phyloP scores from a whole-genome alignment of 2,113 vertebrate species.

The Leiothrix lutea region DNA sequence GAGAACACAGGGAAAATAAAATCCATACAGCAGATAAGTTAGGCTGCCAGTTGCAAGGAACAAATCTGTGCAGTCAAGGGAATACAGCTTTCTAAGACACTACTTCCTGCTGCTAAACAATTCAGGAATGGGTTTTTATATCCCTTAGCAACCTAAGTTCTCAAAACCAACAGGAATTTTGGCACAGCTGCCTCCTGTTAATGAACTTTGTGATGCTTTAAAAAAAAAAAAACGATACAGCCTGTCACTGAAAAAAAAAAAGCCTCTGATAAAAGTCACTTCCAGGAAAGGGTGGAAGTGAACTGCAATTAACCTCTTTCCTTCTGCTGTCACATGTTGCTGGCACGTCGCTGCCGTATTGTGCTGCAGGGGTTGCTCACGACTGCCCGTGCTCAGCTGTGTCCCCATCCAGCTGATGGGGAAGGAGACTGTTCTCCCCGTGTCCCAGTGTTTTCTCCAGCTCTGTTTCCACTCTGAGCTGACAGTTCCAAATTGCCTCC shows the following conservation, averaged over 20 bases:
- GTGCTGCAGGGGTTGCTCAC: background rate
- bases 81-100: background rate
- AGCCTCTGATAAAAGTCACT: background rate
- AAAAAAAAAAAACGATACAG: background rate
- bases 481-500: constrained; percentile 62
- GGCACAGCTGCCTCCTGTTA: constrained; percentile 15
- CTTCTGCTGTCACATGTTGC: background rate
- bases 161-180: background rate
- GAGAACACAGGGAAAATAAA: background rate
- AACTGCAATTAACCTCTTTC: constrained; percentile 26
- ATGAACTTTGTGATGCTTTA: background rate
- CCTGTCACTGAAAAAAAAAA: background rate
- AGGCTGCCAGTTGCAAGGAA: background rate
- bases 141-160: constrained; percentile 28
- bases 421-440: background rate
- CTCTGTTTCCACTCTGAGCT: constrained; percentile 48
- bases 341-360: background rate
- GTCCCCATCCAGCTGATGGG: background rate
- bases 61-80: background rate
- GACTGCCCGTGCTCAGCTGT: background rate
- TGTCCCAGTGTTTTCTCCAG: constrained; percentile 39
- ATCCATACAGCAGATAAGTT: background rate
- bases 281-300: constrained; percentile 15
- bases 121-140: background rate
- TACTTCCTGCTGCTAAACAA: constrained; percentile 28